Evolutionary conservation across 2,113 vertebrate genomes (phyloP).

Genomic region (Cyanoderma ruficeps): DNA sequence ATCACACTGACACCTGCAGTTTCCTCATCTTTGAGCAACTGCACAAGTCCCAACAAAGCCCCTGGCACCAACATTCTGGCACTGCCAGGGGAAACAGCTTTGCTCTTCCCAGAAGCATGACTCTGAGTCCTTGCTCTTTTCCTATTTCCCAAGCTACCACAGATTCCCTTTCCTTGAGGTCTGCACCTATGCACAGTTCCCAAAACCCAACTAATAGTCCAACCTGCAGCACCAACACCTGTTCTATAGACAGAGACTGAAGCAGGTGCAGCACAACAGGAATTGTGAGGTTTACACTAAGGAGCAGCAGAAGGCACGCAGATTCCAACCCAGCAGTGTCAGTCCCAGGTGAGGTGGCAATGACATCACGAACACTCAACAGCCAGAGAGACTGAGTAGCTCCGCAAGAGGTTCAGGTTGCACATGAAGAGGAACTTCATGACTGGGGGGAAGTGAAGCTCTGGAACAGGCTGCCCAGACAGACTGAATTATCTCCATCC

Average conservation of each 20-base stretch:
- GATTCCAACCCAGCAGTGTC: not conserved
- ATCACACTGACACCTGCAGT: not conserved
- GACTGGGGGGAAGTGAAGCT: not conserved
- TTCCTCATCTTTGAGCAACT: constrained; percentile 7
- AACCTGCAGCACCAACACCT: not conserved
- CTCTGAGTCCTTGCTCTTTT: not conserved
- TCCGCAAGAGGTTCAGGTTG: not conserved
- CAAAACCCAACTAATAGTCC: not conserved
- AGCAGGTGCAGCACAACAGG: not conserved
- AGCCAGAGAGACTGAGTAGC: not conserved
- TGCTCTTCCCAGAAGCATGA: not conserved
- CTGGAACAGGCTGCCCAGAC: not conserved
- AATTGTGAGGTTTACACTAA: not conserved
- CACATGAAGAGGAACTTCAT: not conserved
- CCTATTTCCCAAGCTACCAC: not conserved
- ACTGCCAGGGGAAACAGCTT: not conserved
- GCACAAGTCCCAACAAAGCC: constrained; percentile 3
- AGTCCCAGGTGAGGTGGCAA: not conserved
- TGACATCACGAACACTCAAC: not conserved
- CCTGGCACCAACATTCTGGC: not conserved
- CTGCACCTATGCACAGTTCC: not conserved
- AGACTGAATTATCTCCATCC: not conserved
- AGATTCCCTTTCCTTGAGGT: not conserved
- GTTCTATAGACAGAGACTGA: not conserved
- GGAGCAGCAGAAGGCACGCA: not conserved